Evolutionary conservation across 2,888 invertebrate species (phyloP), one percentile per base, ranked within the genome.

Genomic region (Halictus quadricinctus): DNA sequence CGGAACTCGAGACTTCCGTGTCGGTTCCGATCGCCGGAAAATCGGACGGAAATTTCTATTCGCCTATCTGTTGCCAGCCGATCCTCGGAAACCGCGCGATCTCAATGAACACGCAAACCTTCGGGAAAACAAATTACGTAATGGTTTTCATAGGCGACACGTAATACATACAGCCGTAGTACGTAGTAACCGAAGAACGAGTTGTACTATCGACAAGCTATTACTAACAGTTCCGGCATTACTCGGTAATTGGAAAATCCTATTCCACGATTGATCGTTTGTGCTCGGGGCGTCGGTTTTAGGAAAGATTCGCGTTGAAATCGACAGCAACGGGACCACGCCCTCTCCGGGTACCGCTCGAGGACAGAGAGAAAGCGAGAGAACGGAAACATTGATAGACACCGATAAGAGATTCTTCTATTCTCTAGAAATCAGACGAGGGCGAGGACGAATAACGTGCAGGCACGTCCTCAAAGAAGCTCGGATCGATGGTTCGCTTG

Each of bases 141-240:
- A 76, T n/a, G n/a, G 12, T n/a, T 76, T 76, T 29, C 66, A 50
- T 50, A 76, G n/a, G n/a, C 36, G 76, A 69, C 66, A 48, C 76
- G 76, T 66, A 69, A 76, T 66, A 15, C n/a, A 69, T 66, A 15
- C n/a, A n/a, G 64, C 10, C 48, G 48, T 66, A 48, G 12, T 43
- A 50, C 50, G 6, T 25, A 75, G 43, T 25, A 36, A 76, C 13
- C 76, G 41, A 41, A 18, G 29, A 50, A 48, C 66, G 48, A 66
- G 36, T 76, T 29, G 46, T 46, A 36, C 29, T 36, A 66, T 66
- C 66, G 66, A 18, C 36, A 7, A 1, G 66, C 66, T 66, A 36
- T 66, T 66, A 36, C 36, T 36, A 36, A 36, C 36, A 36, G 36
- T 36, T 36, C 36, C 36, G 36, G 36, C 36, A 36, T 36, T 36